These are phyloP conservation scores for Caenorhabditis zanzibari DNA, from an alignment of 2,888 invertebrate genomes.

Conservation along the genomic window DNA sequence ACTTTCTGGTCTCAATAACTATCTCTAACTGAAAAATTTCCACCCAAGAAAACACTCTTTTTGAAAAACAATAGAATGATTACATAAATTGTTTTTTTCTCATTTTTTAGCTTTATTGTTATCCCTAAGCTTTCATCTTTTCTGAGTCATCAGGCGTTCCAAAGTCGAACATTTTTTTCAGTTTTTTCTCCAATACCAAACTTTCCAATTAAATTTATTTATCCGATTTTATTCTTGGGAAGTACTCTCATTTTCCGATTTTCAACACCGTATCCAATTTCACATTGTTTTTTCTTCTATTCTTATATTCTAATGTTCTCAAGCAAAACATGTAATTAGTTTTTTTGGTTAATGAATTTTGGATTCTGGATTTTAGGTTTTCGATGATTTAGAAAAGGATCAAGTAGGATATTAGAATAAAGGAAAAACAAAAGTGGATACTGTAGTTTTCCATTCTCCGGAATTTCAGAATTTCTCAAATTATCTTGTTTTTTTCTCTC, in stretches of 20 bases:
- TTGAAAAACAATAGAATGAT: slow-evolving; percentile 17
- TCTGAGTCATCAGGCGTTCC: slow-evolving; percentile 4
- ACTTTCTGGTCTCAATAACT: too few relatives aligned
- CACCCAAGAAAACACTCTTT: background rate
- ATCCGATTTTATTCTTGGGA: too few relatives aligned
- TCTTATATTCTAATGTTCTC: background rate
- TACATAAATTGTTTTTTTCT: too few relatives aligned
- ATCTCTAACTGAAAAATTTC: background rate
- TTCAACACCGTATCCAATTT: slow-evolving; percentile 40
- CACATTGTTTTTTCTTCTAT: background rate
- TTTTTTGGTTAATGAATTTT: background rate
- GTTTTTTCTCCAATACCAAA: background rate
- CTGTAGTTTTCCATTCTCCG: background rate
- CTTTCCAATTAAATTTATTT: slow-evolving; percentile 23
- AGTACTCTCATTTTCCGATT: slow-evolving; percentile 1
- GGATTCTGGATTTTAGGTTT: background rate
- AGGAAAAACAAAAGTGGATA: too few relatives aligned
- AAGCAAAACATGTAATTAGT: slow-evolving; percentile 7
- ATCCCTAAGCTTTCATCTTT: background rate
- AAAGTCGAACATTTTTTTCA: background rate
- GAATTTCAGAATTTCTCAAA: background rate
- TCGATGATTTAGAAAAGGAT: too few relatives aligned
- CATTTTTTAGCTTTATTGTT: background rate
- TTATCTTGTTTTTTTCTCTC: background rate
- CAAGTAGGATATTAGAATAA: too few relatives aligned